Evolutionary conservation across 2,797 vertebrate genomes (phyloP).

Genomic region (Eremophila alpestris): DNA sequence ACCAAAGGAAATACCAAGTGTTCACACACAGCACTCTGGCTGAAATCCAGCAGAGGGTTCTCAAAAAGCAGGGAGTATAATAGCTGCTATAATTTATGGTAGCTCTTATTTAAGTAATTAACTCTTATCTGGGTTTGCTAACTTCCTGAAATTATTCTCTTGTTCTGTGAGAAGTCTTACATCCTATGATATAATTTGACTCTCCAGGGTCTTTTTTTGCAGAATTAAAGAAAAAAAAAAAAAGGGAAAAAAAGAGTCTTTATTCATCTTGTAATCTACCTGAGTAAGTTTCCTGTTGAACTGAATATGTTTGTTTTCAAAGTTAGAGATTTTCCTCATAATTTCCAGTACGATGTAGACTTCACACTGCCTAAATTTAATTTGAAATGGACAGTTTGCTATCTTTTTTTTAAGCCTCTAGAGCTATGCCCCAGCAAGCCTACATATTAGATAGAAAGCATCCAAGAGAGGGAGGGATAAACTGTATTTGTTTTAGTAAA

Average conservation of each 20-base stretch:
- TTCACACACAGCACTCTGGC: neutral
- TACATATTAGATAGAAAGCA: neutral
- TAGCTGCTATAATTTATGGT: slow-evolving; percentile 26
- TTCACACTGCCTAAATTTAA: neutral
- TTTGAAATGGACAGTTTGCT: neutral
- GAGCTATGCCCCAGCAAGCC: slow-evolving; percentile 25
- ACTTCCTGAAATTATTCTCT: slow-evolving; percentile 56
- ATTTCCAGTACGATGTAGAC: neutral
- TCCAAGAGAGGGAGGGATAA: neutral
- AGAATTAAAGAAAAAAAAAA: neutral
- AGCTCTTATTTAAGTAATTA: slow-evolving; percentile 47
- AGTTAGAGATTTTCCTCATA: neutral
- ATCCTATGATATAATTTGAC: slow-evolving; percentile 23
- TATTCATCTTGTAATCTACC: neutral
- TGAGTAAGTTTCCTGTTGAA: neutral
- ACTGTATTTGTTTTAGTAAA: slow-evolving; percentile 51
- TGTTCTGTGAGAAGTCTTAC: slow-evolving; percentile 41
- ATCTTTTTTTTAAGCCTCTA: neutral
- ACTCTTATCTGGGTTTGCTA: slow-evolving; percentile 42
- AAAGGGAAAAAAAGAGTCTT: neutral
- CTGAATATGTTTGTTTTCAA: neutral
- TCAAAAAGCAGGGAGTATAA: slow-evolving; percentile 2
- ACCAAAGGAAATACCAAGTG: neutral
- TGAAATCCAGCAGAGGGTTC: neutral
- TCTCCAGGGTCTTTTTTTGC: neutral